Conservation (phyloP, 2,888 invertebrate genomes). For the Tinea trinotella region DNA sequence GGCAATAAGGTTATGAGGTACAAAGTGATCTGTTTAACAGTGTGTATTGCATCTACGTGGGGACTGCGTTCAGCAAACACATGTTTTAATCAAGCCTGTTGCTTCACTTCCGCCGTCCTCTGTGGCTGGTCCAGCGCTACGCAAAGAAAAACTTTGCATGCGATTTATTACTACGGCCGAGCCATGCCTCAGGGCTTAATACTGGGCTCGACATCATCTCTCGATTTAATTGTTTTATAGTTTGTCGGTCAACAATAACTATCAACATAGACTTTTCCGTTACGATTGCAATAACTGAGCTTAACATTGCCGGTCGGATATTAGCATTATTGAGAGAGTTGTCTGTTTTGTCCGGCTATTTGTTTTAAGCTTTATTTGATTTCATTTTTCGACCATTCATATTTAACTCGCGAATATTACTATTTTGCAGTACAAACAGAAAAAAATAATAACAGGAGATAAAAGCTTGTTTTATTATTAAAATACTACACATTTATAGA, state of each 20-base stretch:
- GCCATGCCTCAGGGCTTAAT: conserved; percentile 59
- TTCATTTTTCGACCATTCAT: conserved; percentile 21
- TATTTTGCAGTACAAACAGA: conserved; percentile 4
- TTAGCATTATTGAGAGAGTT: neutral
- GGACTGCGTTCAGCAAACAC: conserved; percentile 68
- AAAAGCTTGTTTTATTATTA: too few species aligned
- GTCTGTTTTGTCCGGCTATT: neutral
- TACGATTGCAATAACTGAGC: conserved; percentile 16
- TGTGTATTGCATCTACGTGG: conserved; percentile 48
- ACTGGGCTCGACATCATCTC: conserved; percentile 51
- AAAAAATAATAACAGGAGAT: too few species aligned
- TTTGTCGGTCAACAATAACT: conserved; percentile 30
- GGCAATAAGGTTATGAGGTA: neutral
- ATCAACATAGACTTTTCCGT: conserved; percentile 11
- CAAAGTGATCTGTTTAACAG: neutral
- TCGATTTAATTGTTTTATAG: conserved; percentile 57
- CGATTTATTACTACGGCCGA: conserved; percentile 69
- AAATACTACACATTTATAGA: too few species aligned
- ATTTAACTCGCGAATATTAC: conserved; percentile 20
- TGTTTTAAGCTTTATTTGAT: conserved; percentile 23
- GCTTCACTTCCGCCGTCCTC: conserved; percentile 65
- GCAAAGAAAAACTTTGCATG: conserved; percentile 73
- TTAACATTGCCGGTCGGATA: conserved; percentile 13
- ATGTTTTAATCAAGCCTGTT: conserved; percentile 73
- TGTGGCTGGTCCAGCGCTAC: conserved; percentile 52